Percentiles rank a stretch among this genome's conserved stretches.
Evolutionary conservation across 2,113 vertebrate genomes (phyloP).

Genomic region (Chionomys nivalis): DNA sequence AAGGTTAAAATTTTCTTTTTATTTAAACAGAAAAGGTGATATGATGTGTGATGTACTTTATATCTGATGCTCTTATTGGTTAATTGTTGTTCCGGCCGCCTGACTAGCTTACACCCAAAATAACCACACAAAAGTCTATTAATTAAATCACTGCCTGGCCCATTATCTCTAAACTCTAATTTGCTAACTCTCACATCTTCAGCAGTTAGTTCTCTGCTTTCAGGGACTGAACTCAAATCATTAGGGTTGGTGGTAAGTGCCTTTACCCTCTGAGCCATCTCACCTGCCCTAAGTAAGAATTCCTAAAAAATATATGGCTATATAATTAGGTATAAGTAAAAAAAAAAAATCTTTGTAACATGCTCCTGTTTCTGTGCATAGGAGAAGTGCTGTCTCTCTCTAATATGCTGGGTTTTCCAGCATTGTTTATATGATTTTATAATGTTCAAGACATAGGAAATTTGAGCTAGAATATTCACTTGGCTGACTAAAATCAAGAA

Average conservation of each 20-base stretch:
- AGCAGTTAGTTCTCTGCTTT: background rate
- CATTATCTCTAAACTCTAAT: no score
- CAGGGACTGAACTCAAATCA: background rate
- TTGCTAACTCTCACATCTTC: no score
- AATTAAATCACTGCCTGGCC: no score
- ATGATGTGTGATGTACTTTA: no score
- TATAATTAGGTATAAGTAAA: background rate
- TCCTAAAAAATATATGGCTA: background rate
- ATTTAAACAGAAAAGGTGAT: no score
- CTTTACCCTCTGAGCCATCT: background rate
- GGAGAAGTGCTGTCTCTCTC: background rate
- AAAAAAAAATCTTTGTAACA: background rate
- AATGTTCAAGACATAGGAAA: background rate
- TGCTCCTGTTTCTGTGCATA: background rate
- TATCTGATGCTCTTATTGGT: no score
- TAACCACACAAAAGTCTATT: no score
- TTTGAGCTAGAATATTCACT: background rate
- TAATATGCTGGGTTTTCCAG: background rate
- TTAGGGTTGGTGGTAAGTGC: background rate
- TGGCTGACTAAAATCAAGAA: background rate
- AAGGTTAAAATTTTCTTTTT: no score
- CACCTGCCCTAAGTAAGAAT: background rate
- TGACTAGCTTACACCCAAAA: no score
- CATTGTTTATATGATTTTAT: background rate
- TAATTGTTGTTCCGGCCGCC: no score